Base-by-base conservation (phyloP, 2,888 invertebrate genomes). In the Scrobipalpa costella region DNA sequence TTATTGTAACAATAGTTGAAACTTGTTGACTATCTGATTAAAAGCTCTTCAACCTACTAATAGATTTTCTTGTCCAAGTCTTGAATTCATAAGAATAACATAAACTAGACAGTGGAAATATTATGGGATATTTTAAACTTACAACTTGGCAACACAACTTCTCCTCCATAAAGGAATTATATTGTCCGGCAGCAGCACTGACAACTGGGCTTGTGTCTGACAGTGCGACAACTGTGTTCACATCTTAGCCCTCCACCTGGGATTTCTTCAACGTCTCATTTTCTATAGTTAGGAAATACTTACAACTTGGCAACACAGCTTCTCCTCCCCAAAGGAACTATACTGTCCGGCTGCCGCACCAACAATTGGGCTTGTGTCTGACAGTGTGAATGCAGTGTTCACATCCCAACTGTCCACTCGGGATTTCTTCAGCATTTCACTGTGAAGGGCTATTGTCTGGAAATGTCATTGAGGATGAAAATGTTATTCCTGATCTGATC, bases 211-310 rank as follows among this genome's bases (percentile, higher is more conserved):
- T 89, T 0, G 88, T 85, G 70, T 92, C 92, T 0, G 88, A 77
- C 3, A 91, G 73, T 40, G 70, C 78, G 0, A 91, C 67, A 1
- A 81, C 82, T 3, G 84, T 78, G 70, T 92, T 92, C 1, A 91
- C 86, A 72, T 92, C 92, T 79, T 84, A 85, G n/a, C 80, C 78
- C 63, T 91, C 90, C 0, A 91, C 73, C n/a, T 78, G 73, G 0
- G 85, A 75, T 66, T 90, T 92, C 72, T 89, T 92, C 79, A 86
- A 77, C n/a, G n/a, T n/a, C n/a, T n/a, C n/a, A n/a, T n/a, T n/a
- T n/a, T n/a, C n/a, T n/a, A n/a, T n/a, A n/a, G n/a, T n/a, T n/a
- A n/a, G n/a, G n/a, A 13, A 13, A 3, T 3, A 82, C 86, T 88
- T 69, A 92, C 92, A 68, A 81, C 68, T 74, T 85, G 86, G 67